Evolutionary conservation across 2,888 invertebrate genomes (phyloP).

Genomic region (Sminthurinus aureus): DNA sequence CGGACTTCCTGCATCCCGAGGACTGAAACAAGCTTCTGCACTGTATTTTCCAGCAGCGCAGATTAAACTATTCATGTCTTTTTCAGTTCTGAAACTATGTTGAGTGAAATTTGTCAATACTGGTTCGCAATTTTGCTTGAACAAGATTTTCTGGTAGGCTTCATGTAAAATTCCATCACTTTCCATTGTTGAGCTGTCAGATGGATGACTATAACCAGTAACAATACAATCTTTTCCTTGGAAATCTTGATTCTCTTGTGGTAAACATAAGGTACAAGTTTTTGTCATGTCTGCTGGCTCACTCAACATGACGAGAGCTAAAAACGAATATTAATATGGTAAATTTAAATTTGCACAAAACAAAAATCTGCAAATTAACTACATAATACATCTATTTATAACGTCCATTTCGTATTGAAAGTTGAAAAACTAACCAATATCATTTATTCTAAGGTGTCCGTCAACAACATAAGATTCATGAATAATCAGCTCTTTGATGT

Average conservation of each 20-base stretch:
- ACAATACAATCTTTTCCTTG: slow-evolving; percentile 54
- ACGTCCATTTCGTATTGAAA: neutral
- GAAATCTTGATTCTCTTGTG: slow-evolving; percentile 42
- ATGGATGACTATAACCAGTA: slow-evolving; percentile 56
- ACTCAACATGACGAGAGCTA: slow-evolving; percentile 48
- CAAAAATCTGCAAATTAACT: neutral
- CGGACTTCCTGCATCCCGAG: slow-evolving; percentile 56
- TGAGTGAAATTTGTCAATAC: slow-evolving; percentile 51
- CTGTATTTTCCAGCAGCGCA: slow-evolving; percentile 55
- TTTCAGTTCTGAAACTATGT: slow-evolving; percentile 31
- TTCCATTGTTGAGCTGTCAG: slow-evolving; percentile 45
- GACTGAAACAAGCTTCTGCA: slow-evolving; percentile 57
- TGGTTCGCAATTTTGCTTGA: slow-evolving; percentile 45
- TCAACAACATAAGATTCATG: slow-evolving; percentile 55
- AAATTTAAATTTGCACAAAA: too few relatives aligned
- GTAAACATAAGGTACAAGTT: slow-evolving; percentile 38
- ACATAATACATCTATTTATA: neutral
- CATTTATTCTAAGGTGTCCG: slow-evolving; percentile 52
- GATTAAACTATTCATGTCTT: slow-evolving; percentile 46
- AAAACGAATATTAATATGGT: neutral
- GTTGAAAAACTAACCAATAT: slow-evolving; percentile 47
- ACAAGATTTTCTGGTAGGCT: slow-evolving; percentile 54
- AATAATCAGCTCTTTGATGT: slow-evolving; percentile 52
- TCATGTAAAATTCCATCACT: slow-evolving; percentile 57
- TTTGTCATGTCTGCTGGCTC: slow-evolving; percentile 40